phyloP scores from a whole-genome alignment of 1,140 invertebrate genomes.

The Pemphigus obesinymphae region DNA sequence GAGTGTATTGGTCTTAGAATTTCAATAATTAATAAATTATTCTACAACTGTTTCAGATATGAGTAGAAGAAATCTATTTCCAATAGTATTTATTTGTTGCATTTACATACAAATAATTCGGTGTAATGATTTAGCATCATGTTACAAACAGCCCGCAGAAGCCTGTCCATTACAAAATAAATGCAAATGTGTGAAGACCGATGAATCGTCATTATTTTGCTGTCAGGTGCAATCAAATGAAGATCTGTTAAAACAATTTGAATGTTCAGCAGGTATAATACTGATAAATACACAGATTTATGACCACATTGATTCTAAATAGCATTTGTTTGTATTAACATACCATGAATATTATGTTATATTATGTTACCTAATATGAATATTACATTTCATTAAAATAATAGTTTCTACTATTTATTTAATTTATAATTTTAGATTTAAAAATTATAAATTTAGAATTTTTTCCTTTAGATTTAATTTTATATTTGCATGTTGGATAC shows the following conservation, averaged over 20 bases:
- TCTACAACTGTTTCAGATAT: slow-evolving; percentile 7
- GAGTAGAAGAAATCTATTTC: neutral
- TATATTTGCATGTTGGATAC: neutral
- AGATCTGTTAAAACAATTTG: slow-evolving; percentile 10
- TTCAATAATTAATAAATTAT: neutral
- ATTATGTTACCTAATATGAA: no score
- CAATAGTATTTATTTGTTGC: neutral
- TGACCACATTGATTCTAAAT: neutral
- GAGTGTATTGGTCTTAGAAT: neutral
- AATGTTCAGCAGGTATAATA: slow-evolving; percentile 26
- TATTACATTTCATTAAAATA: no score
- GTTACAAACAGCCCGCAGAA: slow-evolving; percentile 8
- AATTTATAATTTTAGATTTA: no score
- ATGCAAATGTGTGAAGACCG: slow-evolving; percentile 14
- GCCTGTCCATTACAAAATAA: slow-evolving; percentile 5
- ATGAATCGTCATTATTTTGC: slow-evolving; percentile 4
- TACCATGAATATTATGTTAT: no score
- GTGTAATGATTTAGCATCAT: slow-evolving; percentile 17
- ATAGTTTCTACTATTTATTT: no score
- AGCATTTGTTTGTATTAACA: neutral
- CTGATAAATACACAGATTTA: neutral
- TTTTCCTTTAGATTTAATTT: no score
- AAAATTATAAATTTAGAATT: no score
- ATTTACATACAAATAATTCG: neutral
- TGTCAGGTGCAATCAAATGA: slow-evolving; percentile 6